Evolutionary conservation across 2,888 invertebrate genomes (phyloP).

Genomic region (Eucriotettix oculatus): DNA sequence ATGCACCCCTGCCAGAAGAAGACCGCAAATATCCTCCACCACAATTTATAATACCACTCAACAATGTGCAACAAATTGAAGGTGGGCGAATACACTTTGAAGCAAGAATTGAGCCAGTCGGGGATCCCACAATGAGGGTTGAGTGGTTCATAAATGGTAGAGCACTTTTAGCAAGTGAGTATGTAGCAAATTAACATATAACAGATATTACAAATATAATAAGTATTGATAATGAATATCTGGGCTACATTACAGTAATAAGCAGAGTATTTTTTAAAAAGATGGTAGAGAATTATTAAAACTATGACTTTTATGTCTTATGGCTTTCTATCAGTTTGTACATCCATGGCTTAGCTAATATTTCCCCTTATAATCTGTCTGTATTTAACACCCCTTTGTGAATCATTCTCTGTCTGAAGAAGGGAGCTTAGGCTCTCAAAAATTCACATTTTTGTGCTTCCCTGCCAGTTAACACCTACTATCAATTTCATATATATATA

Average conservation of each 20-base stretch:
- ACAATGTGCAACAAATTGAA: conserved; percentile 67
- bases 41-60: conserved; percentile 76
- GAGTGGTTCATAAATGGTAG: conserved; percentile 91
- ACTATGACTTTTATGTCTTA: no score
- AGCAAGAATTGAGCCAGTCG: conserved; percentile 91
- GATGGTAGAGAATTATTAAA: neutral
- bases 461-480: no score
- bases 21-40: conserved; percentile 81
- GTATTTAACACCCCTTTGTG: neutral
- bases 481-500: no score
- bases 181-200: conserved; percentile 1
- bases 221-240: neutral
- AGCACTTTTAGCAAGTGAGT: conserved; percentile 81
- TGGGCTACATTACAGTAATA: neutral
- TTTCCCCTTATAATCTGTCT: no score
- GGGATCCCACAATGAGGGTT: conserved; percentile 89
- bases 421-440: no score
- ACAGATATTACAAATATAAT: no score
- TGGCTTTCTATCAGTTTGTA: no score
- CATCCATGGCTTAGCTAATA: no score
- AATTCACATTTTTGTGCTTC: no score
- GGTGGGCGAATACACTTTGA: conserved; percentile 93
- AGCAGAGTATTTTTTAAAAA: neutral
- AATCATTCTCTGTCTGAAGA: no score
- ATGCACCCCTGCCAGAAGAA: conserved; percentile 63